Evolutionary conservation across 2,797 vertebrate genomes (phyloP), one percentile per base, ranked within the genome.

Genomic region (Sebastes glaucus): DNA sequence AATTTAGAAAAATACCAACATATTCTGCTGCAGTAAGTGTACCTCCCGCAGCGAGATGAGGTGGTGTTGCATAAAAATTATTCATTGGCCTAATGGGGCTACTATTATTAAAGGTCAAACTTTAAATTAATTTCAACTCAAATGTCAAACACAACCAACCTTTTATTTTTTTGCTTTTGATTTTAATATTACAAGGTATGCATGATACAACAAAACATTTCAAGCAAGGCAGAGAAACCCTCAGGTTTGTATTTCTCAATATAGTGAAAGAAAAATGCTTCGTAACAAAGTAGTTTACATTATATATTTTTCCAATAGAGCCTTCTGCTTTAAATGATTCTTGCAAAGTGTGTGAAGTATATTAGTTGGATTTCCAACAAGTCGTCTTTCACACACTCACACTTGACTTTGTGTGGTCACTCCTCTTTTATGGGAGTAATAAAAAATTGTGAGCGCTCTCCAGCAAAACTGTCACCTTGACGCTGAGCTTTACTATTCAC

Each of bases 61-160:
- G 2, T 60, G 74, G 63, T 53, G 38, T 22, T 82, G 71, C 74
- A 85, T 81, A 66, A 35, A 69, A 71, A 76, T 35, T 20, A 82
- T 65, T 68, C 65, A 62, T 70, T 77, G 69, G 42, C 38, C 67
- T 67, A 71, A 85, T 68, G 30, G 59, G 71, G 23, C 61, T 38
- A n/a, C 52, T 71, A 53, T 65, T 80, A 82, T 77, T 66, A 86
- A 59, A 90, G 87, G 85, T 90, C 85, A 90, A 63, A 46, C 56
- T 79, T 77, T 63, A 49, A 78, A 81, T 84, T n/a, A 38, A 57
- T 81, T 76, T 82, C 14, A 71, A 53, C 59, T 70, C n/a, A 75
- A 77, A 84, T 83, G 80, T 84, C 71, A 81, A 81, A 79, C 80
- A 82, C 20, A 13, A 63, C 65, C 66, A 65, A 80, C 56, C 71